Evolutionary conservation across 2,888 invertebrate genomes (phyloP).

Genomic region (Lithophane semibrunnea): DNA sequence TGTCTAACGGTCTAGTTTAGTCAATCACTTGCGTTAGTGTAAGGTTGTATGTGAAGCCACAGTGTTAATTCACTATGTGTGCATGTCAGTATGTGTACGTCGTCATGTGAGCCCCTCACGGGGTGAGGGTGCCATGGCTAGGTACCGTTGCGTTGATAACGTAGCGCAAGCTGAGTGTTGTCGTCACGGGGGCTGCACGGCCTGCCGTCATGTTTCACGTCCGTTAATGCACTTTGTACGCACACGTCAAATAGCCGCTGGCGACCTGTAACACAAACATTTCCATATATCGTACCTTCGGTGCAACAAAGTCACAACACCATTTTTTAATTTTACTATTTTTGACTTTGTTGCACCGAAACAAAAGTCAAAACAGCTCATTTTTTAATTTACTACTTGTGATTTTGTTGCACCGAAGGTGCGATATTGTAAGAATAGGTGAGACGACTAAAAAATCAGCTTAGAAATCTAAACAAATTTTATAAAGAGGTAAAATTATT

Average conservation of each 20-base stretch:
- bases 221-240: constrained; percentile 60
- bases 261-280: constrained; percentile 62
- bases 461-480: background rate
- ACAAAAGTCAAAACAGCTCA: too few species aligned
- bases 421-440: background rate
- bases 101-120: constrained; percentile 71
- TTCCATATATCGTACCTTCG: too few species aligned
- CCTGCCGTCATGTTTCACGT: constrained; percentile 50
- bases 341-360: too few species aligned
- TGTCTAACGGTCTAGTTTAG: constrained; percentile 47
- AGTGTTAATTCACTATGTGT: constrained; percentile 42
- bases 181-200: constrained; percentile 37
- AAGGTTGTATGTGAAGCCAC: constrained; percentile 47
- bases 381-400: too few species aligned
- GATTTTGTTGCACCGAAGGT: too few species aligned
- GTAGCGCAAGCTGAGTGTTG: constrained; percentile 58
- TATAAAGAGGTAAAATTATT: background rate
- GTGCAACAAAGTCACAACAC: too few species aligned
- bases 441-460: background rate
- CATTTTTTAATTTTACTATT: too few species aligned
- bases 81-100: constrained; percentile 32
- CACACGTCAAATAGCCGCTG: constrained; percentile 61
- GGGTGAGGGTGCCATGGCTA: constrained; percentile 70
- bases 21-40: constrained; percentile 58
- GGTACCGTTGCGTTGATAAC: constrained; percentile 20